Percentiles rank a stretch among this genome's conserved stretches.
Evolutionary conservation across 2,888 invertebrate species (phyloP).

Genomic region (Eulithis prunata): DNA sequence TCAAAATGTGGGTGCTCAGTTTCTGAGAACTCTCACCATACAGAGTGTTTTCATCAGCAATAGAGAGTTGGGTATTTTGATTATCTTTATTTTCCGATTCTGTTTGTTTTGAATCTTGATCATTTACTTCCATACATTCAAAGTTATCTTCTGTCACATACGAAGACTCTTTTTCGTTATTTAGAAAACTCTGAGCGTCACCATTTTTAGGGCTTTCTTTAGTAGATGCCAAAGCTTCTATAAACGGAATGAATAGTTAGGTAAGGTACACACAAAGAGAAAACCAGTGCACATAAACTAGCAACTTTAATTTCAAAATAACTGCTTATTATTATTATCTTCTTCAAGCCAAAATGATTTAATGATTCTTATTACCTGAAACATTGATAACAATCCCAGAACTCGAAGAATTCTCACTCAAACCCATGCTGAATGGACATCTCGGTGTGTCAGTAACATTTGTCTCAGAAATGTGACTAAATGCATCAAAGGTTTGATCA

Average conservation of each 20-base stretch:
- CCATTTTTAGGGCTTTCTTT: neutral
- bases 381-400: neutral
- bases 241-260: neutral
- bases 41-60: neutral
- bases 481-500: neutral
- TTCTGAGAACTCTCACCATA: too few species aligned
- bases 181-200: neutral
- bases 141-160: too few species aligned
- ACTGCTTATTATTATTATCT: too few species aligned
- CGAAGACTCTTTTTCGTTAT: neutral
- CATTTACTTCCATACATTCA: neutral
- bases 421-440: constrained; percentile 8
- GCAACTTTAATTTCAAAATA: too few species aligned
- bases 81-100: neutral
- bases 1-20: too few species aligned
- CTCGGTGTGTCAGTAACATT: neutral
- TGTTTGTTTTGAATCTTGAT: neutral
- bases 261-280: too few species aligned
- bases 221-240: neutral
- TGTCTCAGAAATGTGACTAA: neutral
- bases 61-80: neutral
- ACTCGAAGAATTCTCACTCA: neutral
- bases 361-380: neutral
- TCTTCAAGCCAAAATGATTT: neutral
- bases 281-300: too few species aligned